Evolutionary conservation across 2,888 invertebrate species (phyloP), one percentile per base, ranked within the genome.

Genomic region (Papilio demoleus): DNA sequence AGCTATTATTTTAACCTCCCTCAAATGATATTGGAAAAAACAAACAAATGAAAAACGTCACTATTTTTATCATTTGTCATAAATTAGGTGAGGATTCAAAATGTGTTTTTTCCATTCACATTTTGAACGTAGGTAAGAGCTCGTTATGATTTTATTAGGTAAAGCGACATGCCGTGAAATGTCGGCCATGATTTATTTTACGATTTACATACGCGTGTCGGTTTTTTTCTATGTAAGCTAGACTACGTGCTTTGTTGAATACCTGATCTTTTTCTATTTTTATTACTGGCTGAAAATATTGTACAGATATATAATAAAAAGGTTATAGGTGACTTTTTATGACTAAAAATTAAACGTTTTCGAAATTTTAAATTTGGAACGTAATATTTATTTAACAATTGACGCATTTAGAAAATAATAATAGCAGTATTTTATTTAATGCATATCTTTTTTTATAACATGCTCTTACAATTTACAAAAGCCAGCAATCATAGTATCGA

Each of bases 71-170:
- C 22, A 36, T 22, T 17, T 38, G 22, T 9, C 4, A 38, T 14
- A 59, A 59, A 38, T 22, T 59, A 59, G 5, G 36, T 59, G 38
- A 38, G 19, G 12, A 36, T 12, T 59, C 22, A 38, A 59, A 59
- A 38, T 59, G 22, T 36, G 45, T 45, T 27, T 40, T 62, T 63
- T 19, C 50, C 45, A 24, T 17, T 60, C n/a, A 24, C 19, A 53
- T 53, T 68, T 56, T 68, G 17, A 63, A 22, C 47, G 45, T 38
- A 63, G 22, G 14, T 34, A 58, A 58, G 45, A 38, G 36, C 45
- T 63, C 31, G 58, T 68, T 67, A 65, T 65, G 58, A 68, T 68
- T 68, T 68, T 68, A 68, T 68, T 63, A 68, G 63, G 62, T 63
- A 58, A 67, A 36, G 63, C 68, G 63, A 68, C 68, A 47, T 58